These are phyloP conservation scores for Ctenicera cuprea DNA, from an alignment of 2,888 invertebrate genomes.

Conservation along the genomic window DNA sequence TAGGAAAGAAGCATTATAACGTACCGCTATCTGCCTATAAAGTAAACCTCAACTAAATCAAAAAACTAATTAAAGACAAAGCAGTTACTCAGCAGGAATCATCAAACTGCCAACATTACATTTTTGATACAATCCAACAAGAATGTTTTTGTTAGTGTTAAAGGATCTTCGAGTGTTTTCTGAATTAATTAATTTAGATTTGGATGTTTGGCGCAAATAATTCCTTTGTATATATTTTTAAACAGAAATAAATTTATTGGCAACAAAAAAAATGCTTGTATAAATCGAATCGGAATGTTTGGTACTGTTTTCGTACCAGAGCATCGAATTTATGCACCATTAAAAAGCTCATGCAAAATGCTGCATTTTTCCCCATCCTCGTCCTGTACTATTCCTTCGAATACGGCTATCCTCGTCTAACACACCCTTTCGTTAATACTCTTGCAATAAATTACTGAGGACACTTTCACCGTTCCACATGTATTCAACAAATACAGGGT, in stretches of 20 bases:
- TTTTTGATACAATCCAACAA: too few species aligned
- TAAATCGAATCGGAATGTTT: slow-evolving; percentile 21
- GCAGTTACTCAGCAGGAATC: too few species aligned
- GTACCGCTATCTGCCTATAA: too few species aligned
- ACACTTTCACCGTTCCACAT: slow-evolving; percentile 64
- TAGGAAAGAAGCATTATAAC: too few species aligned
- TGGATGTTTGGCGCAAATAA: too few species aligned
- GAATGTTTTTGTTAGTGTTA: too few species aligned
- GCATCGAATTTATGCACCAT: slow-evolving; percentile 39
- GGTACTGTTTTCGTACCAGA: background rate
- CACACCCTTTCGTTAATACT: slow-evolving; percentile 66
- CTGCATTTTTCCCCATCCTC: slow-evolving; percentile 16
- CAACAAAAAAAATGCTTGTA: background rate
- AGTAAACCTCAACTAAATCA: too few species aligned
- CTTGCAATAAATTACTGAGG: slow-evolving; percentile 68
- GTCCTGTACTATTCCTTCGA: slow-evolving; percentile 31
- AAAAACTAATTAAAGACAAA: too few species aligned
- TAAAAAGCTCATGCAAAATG: slow-evolving; percentile 33
- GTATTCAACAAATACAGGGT: slow-evolving; percentile 60
- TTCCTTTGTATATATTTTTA: too few species aligned
- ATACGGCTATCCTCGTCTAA: slow-evolving; percentile 48
- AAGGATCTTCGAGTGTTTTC: too few species aligned
- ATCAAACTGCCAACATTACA: too few species aligned
- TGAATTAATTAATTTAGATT: too few species aligned
- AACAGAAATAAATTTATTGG: background rate